phyloP scores from a whole-genome alignment of 2,797 vertebrate species.

The Gallirallus australis region DNA sequence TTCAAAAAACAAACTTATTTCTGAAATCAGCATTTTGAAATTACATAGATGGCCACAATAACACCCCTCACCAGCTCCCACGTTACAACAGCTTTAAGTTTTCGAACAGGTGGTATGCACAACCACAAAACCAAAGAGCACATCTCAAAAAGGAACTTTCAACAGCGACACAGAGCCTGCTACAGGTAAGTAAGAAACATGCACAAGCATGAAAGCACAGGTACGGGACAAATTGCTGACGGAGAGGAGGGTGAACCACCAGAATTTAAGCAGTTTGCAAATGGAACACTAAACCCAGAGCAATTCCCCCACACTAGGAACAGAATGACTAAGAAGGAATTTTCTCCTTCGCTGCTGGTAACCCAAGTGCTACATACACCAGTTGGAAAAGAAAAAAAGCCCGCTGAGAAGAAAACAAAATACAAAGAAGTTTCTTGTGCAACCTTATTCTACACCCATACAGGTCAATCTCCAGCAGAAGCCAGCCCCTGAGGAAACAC shows the following conservation, averaged over 20 bases:
- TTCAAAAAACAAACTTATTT: neutral
- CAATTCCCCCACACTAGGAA: neutral
- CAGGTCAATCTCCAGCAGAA: constrained; percentile 26
- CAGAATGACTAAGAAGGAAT: neutral
- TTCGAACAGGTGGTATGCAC: neutral
- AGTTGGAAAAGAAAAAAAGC: neutral
- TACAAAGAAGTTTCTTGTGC: neutral
- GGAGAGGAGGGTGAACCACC: neutral
- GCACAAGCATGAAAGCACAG: fast-evolving
- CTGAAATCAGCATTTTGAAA: neutral
- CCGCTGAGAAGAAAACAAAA: neutral
- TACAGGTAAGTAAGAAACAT: neutral
- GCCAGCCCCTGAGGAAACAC: neutral
- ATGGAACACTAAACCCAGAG: neutral
- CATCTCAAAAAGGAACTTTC: neutral
- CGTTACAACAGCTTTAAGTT: neutral
- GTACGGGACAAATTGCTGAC: neutral
- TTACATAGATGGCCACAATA: neutral
- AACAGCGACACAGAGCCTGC: neutral
- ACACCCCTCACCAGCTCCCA: neutral
- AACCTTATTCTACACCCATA: neutral
- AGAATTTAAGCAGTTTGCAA: neutral
- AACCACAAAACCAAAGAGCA: neutral
- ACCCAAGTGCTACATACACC: neutral
- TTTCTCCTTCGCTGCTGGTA: neutral